Evolutionary conservation across 2,888 invertebrate species (phyloP), one percentile per base, ranked within the genome.

Genomic region (Thecocarcelia acutangulata): DNA sequence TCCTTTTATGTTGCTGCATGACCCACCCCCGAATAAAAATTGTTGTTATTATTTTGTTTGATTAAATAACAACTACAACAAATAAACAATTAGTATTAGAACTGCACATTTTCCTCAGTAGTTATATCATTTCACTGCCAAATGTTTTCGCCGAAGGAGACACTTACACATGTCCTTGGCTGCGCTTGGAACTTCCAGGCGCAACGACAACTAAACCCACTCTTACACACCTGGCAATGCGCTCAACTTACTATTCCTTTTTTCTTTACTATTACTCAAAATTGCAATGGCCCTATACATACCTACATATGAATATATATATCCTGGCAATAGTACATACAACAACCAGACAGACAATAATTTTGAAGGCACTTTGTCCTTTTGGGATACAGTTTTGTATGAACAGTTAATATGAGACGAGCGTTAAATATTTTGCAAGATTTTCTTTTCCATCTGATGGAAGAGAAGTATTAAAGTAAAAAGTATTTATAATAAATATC

Each of bases 101-200:
- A 48, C 64, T 64, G 75, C 66, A 76, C 64, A 72, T 80, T 80
- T 76, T 54, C 21, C 63, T 54, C 15, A 15, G 9, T 11, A 82
- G 75, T 78, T 82, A 70, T 82, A 77, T 78, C 82, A 82, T 78
- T 82, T 75, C 70, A 66, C 61, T 82, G 74, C 24, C 70, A 21
- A 19, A 4, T 52, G 19, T 63, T 50, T 24, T 37, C 2, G 13
- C 17, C 12, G 11, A 15, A 21, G 66, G 46, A 56, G 59, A 76
- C 54, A 56, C 40, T 52, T 24, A 73, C 59, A 66, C 59, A 59
- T 63, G 54, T 33, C 13, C 33, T 64, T 58, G 15, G 28, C 44
- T 52, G 64, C 63, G 21, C 21, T 70, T 64, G 64, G 44, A 42
- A 40, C 59, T 21, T 73, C 37, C 48, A 48, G 28, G 54, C 17